phyloP scores from a whole-genome alignment of 2,113 vertebrate species.

The Rhagologus leucostigma region DNA sequence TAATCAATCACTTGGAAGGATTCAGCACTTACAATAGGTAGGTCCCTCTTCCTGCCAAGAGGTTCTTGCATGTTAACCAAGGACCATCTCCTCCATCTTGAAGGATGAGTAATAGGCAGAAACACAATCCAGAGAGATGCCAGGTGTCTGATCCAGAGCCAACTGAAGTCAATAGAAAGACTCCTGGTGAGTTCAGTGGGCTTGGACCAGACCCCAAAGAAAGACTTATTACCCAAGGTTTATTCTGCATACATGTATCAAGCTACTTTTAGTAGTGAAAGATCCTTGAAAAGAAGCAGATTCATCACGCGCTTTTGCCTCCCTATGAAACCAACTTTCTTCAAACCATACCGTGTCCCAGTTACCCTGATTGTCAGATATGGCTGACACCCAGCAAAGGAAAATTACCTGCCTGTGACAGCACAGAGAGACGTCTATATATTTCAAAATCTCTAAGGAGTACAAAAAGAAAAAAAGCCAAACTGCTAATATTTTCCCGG shows the following conservation, averaged over 20 bases:
- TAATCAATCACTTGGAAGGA: conserved; percentile 66
- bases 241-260: not conserved
- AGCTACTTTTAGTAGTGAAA: not conserved
- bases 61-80: conserved; percentile 55
- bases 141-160: conserved; percentile 35
- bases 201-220: conserved; percentile 6
- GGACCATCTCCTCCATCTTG: conserved; percentile 26
- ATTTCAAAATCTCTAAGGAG: not conserved
- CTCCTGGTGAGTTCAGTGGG: conserved; percentile 2
- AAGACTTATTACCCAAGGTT: conserved; percentile 20
- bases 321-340: not conserved
- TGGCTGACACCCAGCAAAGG: conserved; percentile 2
- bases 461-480: not conserved
- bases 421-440: not conserved
- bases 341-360: not conserved
- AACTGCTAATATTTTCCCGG: not conserved
- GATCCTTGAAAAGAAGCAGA: conserved; percentile 1
- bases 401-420: not conserved
- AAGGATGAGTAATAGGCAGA: conserved; percentile 22
- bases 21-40: conserved; percentile 40
- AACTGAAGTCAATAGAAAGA: conserved; percentile 31
- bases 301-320: not conserved
- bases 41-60: conserved; percentile 31
- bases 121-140: conserved; percentile 6
- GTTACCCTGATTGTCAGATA: not conserved